Conservation (phyloP, 1,140 invertebrate genomes). For the Leptonema lineaticorne region DNA sequence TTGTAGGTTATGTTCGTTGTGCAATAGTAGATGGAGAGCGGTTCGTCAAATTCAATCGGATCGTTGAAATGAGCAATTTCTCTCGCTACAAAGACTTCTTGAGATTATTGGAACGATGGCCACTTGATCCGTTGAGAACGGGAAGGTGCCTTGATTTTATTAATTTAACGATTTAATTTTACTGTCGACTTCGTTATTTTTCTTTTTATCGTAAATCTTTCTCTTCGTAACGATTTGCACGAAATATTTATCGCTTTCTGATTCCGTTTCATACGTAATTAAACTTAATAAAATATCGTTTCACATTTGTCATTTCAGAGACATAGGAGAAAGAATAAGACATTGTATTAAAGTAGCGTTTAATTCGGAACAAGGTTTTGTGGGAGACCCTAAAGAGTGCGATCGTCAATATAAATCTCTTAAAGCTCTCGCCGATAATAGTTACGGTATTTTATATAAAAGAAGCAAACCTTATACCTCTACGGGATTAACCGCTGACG, state of each 20-base stretch:
- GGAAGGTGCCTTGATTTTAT: slow-evolving; percentile 73
- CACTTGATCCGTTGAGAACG: slow-evolving; percentile 69
- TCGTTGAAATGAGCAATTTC: slow-evolving; percentile 54
- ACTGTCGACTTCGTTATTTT: too few species aligned
- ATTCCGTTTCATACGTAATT: too few species aligned
- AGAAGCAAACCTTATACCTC: slow-evolving; percentile 61
- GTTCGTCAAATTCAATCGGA: too few species aligned
- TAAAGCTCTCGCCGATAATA: slow-evolving; percentile 68
- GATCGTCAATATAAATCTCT: slow-evolving; percentile 67
- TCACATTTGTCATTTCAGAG: too few species aligned
- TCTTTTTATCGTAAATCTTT: too few species aligned
- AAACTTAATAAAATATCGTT: too few species aligned
- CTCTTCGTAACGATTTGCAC: too few species aligned
- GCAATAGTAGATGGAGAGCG: too few species aligned
- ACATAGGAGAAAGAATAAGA: slow-evolving; percentile 74
- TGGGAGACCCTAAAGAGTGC: slow-evolving; percentile 61
- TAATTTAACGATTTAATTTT: too few species aligned
- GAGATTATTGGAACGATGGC: slow-evolving; percentile 77
- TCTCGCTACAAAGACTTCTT: slow-evolving; percentile 71
- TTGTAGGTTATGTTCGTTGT: too few species aligned
- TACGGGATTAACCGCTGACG: slow-evolving; percentile 66
- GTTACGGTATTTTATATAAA: slow-evolving; percentile 66
- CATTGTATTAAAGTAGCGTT: slow-evolving; percentile 68
- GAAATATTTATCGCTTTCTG: too few species aligned
- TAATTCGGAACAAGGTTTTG: slow-evolving; percentile 58